Evolutionary conservation across 2,797 vertebrate genomes (phyloP).

Genomic region (Acipenser ruthenus): DNA sequence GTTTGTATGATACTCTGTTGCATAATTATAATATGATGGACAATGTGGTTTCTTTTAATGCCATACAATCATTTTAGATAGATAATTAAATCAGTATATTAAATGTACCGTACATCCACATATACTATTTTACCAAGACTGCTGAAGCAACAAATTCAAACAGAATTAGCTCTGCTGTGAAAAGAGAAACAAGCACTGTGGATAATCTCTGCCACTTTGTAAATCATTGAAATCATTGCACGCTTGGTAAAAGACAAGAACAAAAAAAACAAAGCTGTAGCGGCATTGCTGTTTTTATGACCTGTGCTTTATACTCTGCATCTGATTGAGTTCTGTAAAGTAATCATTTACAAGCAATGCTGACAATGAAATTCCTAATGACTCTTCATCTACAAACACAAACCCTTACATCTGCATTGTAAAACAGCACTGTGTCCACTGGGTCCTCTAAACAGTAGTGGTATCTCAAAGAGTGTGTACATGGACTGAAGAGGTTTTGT

Average conservation of each 20-base stretch:
- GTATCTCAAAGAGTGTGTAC: background rate
- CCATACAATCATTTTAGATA: too few relatives aligned
- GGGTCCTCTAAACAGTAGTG: background rate
- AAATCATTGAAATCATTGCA: conserved; percentile 4
- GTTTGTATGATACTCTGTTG: too few relatives aligned
- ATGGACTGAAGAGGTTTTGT: background rate
- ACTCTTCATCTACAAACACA: conserved; percentile 3
- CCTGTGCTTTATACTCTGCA: conserved; percentile 14
- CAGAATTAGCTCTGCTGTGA: too few relatives aligned
- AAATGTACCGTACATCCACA: too few relatives aligned
- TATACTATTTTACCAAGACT: too few relatives aligned
- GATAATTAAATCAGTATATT: too few relatives aligned
- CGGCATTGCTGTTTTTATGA: conserved; percentile 13
- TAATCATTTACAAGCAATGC: conserved; percentile 15
- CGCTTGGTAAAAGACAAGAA: background rate
- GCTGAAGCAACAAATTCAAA: too few relatives aligned
- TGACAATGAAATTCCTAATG: conserved; percentile 20
- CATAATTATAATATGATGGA: too few relatives aligned
- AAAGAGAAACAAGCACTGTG: background rate
- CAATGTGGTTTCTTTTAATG: too few relatives aligned
- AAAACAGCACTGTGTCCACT: background rate
- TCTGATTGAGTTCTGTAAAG: conserved; percentile 13
- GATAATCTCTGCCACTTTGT: conserved; percentile 4
- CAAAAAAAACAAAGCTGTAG: background rate
- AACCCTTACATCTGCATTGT: background rate